Evolutionary conservation across 35 echinoderm and acorn worm genomes (phyloP).

Genomic region (Apostichopus japonicus): DNA sequence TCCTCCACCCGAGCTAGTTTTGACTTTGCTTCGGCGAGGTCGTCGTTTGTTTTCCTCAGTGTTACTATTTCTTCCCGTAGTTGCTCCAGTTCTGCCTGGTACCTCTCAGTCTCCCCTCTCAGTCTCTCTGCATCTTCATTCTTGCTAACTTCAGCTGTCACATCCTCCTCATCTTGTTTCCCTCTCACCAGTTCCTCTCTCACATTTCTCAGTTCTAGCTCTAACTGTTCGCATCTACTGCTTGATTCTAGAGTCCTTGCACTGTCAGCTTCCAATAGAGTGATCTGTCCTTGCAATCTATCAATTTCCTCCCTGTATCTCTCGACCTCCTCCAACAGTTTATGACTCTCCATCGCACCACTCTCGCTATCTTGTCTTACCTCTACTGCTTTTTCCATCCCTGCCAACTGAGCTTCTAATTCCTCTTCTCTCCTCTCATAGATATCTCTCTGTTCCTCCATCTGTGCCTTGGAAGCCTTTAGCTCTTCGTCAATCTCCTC

Average conservation of each 20-base stretch:
- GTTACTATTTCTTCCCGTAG: neutral
- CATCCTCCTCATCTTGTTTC: neutral
- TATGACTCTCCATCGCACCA: slow-evolving; percentile 5
- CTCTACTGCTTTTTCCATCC: neutral
- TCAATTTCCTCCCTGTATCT: slow-evolving; percentile 23
- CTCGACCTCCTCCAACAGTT: slow-evolving; percentile 38
- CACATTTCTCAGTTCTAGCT: neutral
- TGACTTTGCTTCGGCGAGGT: neutral
- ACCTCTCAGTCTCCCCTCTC: neutral
- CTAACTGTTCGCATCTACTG: neutral
- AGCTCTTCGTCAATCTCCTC: neutral
- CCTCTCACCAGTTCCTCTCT: neutral
- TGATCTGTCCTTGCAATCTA: neutral
- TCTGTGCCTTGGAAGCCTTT: neutral
- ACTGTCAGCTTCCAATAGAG: neutral
- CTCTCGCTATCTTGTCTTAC: neutral
- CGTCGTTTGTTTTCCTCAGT: neutral
- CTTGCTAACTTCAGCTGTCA: too few relatives aligned
- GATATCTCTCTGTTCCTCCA: neutral
- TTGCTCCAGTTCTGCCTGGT: neutral
- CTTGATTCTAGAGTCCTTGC: neutral
- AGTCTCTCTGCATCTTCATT: neutral
- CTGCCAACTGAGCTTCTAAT: neutral
- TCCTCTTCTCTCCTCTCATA: slow-evolving; percentile 5
- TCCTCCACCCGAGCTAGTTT: neutral